Base-by-base conservation (phyloP, 2,113 vertebrate species). In the Circaetus gallicus region DNA sequence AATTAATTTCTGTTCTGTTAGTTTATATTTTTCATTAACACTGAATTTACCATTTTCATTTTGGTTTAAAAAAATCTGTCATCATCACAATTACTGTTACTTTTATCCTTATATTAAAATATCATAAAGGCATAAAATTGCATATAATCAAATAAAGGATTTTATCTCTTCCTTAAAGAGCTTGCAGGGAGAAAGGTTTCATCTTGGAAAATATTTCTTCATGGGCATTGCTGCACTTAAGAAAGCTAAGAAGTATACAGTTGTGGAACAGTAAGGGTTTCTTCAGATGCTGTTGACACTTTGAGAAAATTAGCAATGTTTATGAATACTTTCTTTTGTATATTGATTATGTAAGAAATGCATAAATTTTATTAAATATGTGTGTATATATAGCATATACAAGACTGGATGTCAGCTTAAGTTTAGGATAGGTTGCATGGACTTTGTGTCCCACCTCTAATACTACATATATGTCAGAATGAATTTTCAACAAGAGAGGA, bases 21-120 rank as follows among this genome's bases (percentile, higher is more conserved):
- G 66, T 95, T 96, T 89, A 82, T 90, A 88, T 89, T 95, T 95
- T 96, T 97, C 91, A 88, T 93, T 94, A 95, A 45, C 50, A 18
- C 20, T 47, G 50, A 90, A 91, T 95, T 97, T 95, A 77, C 78
- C 78, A 63, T 95, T 95, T 95, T 95, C 38, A 88, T 94, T 95
- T 93, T 50, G 28, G 40, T 73, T 82, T n/a, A 2, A 52, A 93
- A 96, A 76, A 86, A 66, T 40, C 18, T 86, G 6, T 77, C 62
- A 80, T 84, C 34, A 52, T 76, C 67, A 67, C 40, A 85, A 90
- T 91, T 94, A 86, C 73, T 70, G 55, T 85, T 93, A 88, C 38
- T 95, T 93, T 85, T 90, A 8, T 71, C 40, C 38, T 82, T 93
- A 42, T 58, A 94, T 93, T 97, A 96, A 89, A 93, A 59, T 90